Evolutionary conservation across 1,140 invertebrate species (phyloP).

Genomic region (Acyrthosiphon pisum): DNA sequence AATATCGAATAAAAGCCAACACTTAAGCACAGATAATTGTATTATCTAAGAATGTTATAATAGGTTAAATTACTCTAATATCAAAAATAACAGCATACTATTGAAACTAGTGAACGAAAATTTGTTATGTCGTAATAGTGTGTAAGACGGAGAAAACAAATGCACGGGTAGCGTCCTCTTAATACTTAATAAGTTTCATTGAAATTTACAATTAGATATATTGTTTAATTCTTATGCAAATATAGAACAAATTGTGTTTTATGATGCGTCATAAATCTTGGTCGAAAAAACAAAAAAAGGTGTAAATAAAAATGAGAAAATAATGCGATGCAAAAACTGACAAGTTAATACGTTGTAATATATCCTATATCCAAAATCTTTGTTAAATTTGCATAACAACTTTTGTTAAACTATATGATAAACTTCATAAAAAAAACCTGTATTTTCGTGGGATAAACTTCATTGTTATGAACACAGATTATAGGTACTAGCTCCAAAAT

Average conservation of each 20-base stretch:
- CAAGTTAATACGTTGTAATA: background rate
- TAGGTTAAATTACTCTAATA: too few relatives aligned
- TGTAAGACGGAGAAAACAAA: too few relatives aligned
- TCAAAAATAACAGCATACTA: too few relatives aligned
- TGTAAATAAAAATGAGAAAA: background rate
- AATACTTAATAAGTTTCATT: background rate
- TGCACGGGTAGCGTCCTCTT: too few relatives aligned
- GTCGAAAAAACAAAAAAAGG: background rate
- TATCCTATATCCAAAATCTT: background rate
- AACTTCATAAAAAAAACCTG: background rate
- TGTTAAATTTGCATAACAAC: constrained; percentile 21
- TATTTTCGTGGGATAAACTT: background rate
- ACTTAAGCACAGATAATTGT: too few relatives aligned
- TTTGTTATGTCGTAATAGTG: too few relatives aligned
- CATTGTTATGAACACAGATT: background rate
- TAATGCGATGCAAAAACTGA: background rate
- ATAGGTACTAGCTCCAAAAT: background rate
- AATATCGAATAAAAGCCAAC: too few relatives aligned
- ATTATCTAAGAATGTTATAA: too few relatives aligned
- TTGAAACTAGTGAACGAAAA: too few relatives aligned
- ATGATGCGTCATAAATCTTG: background rate
- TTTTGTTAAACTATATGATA: background rate
- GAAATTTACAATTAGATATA: background rate
- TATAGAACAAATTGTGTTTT: background rate
- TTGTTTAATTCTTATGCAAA: background rate